Percentiles rank a stretch among this genome's conserved stretches.
Conservation (phyloP, 2,888 invertebrate species). For the Tachina fera region DNA sequence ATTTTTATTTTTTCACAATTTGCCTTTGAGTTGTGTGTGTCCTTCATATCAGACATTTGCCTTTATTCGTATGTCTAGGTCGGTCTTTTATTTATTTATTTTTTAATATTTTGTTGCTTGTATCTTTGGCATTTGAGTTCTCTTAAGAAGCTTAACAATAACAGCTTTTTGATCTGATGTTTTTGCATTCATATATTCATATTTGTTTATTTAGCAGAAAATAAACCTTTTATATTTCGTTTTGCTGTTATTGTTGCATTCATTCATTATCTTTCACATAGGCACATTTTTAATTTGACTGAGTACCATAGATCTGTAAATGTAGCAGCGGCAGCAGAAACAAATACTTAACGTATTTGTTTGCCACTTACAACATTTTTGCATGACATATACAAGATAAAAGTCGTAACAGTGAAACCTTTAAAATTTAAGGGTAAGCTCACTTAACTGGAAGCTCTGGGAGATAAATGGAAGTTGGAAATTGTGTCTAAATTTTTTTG, state of each 20-base stretch:
- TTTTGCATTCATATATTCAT: conserved; percentile 46
- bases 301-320: conserved; percentile 32
- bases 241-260: neutral
- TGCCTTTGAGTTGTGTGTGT: conserved; percentile 6
- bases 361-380: too few species aligned
- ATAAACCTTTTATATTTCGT: conserved; percentile 52
- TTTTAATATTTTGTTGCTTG: conserved; percentile 24
- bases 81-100: conserved; percentile 3
- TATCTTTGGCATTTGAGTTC: too few species aligned
- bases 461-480: too few species aligned
- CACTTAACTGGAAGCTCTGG: too few species aligned
- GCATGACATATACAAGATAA: neutral
- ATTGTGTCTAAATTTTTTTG: too few species aligned
- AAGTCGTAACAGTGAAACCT: neutral
- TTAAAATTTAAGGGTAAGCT: too few species aligned
- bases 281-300: conserved; percentile 12
- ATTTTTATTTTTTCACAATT: neutral
- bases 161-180: conserved; percentile 43
- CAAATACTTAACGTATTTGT: too few species aligned
- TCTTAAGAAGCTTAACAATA: conserved; percentile 57
- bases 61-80: conserved; percentile 27
- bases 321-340: too few species aligned
- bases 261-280: conserved; percentile 6
- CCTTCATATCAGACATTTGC: conserved; percentile 1
- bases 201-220: conserved; percentile 60